Evolutionary conservation across 2,113 vertebrate genomes (phyloP).

Genomic region (Ictidomys tridecemlineatus): DNA sequence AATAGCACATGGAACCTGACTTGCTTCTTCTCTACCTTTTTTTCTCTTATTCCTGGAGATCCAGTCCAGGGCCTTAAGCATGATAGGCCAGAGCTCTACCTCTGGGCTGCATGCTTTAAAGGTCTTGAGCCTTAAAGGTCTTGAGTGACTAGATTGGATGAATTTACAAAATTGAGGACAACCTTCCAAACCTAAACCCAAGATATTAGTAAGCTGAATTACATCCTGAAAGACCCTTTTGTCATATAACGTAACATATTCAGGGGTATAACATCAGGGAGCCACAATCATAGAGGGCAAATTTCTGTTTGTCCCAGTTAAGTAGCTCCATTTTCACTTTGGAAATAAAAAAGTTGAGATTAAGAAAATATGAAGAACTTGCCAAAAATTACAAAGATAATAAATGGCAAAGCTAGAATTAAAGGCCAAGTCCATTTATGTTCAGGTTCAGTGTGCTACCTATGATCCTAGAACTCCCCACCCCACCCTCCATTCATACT

Average conservation of each 20-base stretch:
- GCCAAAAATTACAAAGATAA: not conserved
- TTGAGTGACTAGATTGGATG: not conserved
- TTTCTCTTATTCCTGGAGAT: no score
- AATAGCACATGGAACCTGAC: not conserved
- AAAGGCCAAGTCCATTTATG: not conserved
- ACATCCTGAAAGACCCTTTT: not conserved
- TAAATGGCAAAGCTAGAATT: not conserved
- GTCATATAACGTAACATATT: not conserved
- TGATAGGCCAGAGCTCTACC: not conserved
- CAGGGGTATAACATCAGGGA: not conserved
- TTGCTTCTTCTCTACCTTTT: not conserved
- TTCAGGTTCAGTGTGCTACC: not conserved
- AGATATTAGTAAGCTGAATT: not conserved
- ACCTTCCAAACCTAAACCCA: not conserved
- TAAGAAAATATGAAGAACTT: constrained; percentile 18
- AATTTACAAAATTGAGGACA: not conserved
- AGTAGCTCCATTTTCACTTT: not conserved
- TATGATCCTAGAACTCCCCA: not conserved
- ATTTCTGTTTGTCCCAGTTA: not conserved
- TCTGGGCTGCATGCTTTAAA: no score
- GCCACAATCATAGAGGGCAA: not conserved
- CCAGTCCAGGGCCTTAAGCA: not conserved
- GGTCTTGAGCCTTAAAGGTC: not conserved
- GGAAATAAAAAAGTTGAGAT: constrained; percentile 17
- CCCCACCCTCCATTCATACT: not conserved